Evolutionary conservation across 92 coral and sea anemone genomes (phyloP).

Genomic region (Virgularia gustaviana): DNA sequence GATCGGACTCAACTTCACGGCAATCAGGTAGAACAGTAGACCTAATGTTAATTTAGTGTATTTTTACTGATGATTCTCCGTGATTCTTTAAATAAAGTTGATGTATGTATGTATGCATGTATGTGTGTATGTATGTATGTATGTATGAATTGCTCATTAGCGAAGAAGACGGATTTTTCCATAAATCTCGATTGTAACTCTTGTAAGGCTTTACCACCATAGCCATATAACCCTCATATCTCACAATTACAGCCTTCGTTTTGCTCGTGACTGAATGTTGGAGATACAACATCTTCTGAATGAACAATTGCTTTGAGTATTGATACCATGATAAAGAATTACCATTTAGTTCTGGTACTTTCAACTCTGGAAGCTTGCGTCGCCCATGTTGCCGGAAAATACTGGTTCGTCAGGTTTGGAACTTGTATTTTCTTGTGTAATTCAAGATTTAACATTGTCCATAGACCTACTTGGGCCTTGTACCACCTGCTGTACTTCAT

Average conservation of each 20-base stretch:
- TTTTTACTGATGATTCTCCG: too few species aligned
- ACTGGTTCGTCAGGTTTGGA: not conserved
- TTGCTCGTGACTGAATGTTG: slow-evolving; percentile 49
- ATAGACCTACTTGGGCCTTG: not conserved
- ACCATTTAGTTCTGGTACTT: slow-evolving; percentile 41
- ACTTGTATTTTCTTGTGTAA: not conserved
- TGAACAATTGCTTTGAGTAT: slow-evolving; percentile 36
- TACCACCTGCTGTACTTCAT: not conserved
- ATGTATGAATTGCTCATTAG: too few species aligned
- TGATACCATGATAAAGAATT: slow-evolving; percentile 51
- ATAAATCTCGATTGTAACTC: slow-evolving; percentile 50
- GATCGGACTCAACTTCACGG: too few species aligned
- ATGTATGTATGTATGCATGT: too few species aligned
- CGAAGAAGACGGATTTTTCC: too few species aligned
- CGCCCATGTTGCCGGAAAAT: not conserved
- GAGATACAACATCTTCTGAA: slow-evolving; percentile 50
- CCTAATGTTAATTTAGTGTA: too few species aligned
- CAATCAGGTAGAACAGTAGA: too few species aligned
- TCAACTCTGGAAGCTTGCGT: slow-evolving; percentile 41
- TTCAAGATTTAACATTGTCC: not conserved
- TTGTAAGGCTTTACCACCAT: slow-evolving; percentile 40
- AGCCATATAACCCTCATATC: slow-evolving; percentile 46
- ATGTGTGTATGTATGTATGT: too few species aligned
- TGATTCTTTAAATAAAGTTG: too few species aligned
- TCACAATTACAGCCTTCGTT: slow-evolving; percentile 50